Conservation (phyloP, 2,797 vertebrate species). For the Pipistrellus pipistrellus region DNA sequence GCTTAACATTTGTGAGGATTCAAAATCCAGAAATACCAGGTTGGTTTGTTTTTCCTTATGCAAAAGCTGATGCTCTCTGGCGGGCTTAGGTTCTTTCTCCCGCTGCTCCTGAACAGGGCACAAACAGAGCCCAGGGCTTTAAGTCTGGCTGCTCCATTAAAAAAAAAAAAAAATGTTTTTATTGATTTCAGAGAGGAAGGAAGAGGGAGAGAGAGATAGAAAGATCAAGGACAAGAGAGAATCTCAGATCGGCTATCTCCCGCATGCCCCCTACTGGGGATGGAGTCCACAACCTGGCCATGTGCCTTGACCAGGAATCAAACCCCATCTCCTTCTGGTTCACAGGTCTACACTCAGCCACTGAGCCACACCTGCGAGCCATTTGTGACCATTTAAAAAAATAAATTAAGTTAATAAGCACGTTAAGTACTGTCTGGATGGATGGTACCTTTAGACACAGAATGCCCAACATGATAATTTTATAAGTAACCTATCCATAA, state of each 20-base stretch:
- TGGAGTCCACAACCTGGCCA: too few species aligned
- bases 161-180: too few species aligned
- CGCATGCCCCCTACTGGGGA: too few species aligned
- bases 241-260: too few species aligned
- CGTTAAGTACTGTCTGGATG: background rate
- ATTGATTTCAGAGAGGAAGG: too few species aligned
- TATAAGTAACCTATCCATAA: conserved; percentile 35
- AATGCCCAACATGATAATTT: conserved; percentile 18
- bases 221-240: too few species aligned
- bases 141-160: background rate
- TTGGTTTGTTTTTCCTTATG: background rate
- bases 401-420: conserved; percentile 17
- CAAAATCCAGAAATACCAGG: background rate
- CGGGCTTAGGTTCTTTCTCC: background rate
- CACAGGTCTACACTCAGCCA: too few species aligned
- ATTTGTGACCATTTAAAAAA: conserved; percentile 11
- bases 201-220: too few species aligned
- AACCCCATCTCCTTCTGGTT: too few species aligned
- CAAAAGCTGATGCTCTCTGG: background rate
- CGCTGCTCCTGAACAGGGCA: background rate
- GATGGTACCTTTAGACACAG: conserved; percentile 43
- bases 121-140: background rate
- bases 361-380: too few species aligned
- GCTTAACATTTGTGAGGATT: conserved; percentile 3
- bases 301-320: too few species aligned